Evolutionary conservation across 2,888 invertebrate genomes (phyloP).

Genomic region (Automeris io): DNA sequence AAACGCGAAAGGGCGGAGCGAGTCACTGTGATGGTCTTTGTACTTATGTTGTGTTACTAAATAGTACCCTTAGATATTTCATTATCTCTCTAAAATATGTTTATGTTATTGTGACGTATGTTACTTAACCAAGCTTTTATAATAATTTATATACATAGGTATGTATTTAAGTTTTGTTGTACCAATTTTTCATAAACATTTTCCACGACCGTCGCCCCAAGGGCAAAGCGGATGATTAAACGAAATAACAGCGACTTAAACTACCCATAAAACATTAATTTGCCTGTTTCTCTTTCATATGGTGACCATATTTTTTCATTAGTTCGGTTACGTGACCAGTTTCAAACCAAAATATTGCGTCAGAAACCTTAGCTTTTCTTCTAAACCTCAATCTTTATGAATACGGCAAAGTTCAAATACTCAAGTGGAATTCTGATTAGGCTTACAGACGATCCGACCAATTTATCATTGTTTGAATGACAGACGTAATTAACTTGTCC

Average conservation of each 20-base stretch:
- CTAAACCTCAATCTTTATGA: slow-evolving; percentile 27
- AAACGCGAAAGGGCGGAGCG: too few species aligned
- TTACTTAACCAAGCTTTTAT: too few species aligned
- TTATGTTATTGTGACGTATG: too few species aligned
- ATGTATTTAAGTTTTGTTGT: background rate
- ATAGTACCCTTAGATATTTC: too few species aligned
- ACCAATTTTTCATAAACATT: background rate
- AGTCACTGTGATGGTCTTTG: too few species aligned
- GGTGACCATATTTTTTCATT: slow-evolving; percentile 8
- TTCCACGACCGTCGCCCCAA: background rate
- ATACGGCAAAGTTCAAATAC: slow-evolving; percentile 62
- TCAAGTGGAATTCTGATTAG: slow-evolving; percentile 61
- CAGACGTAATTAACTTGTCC: slow-evolving; percentile 58
- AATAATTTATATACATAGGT: too few species aligned
- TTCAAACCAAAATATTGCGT: slow-evolving; percentile 32
- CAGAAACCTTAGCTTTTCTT: slow-evolving; percentile 41
- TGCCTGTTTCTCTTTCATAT: slow-evolving; percentile 1
- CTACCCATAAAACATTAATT: background rate
- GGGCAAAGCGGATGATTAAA: slow-evolving; percentile 4
- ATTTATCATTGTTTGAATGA: slow-evolving; percentile 62
- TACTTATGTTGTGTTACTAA: too few species aligned
- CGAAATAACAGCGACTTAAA: background rate
- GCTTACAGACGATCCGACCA: slow-evolving; percentile 35
- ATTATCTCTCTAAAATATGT: too few species aligned
- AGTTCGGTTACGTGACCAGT: slow-evolving; percentile 43